These are phyloP conservation scores for Drosophila repletoides DNA, from an alignment of 1,140 invertebrate species.

Conservation along the genomic window DNA sequence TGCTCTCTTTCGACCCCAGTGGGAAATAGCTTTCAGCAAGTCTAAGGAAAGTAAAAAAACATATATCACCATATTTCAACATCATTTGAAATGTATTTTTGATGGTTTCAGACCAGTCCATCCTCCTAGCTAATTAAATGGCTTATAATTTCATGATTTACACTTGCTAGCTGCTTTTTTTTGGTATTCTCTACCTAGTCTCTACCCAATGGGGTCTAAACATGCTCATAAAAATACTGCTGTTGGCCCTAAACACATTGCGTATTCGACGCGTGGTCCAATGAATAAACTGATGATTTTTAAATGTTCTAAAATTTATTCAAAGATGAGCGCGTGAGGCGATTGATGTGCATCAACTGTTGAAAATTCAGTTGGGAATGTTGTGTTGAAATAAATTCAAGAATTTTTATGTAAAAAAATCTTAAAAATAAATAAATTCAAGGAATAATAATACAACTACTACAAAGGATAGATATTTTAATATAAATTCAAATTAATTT, in stretches of 20 bases:
- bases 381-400: background rate
- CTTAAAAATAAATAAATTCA: background rate
- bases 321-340: slow-evolving; percentile 16
- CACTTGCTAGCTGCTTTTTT: slow-evolving; percentile 46
- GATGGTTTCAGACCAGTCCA: slow-evolving; percentile 47
- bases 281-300: slow-evolving; percentile 8
- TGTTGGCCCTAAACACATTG: slow-evolving; percentile 39
- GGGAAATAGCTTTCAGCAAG: slow-evolving; percentile 70
- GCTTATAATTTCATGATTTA: slow-evolving; percentile 79
- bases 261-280: slow-evolving; percentile 28
- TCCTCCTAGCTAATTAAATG: slow-evolving; percentile 79
- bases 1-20: slow-evolving; percentile 1
- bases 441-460: too few species aligned
- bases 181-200: slow-evolving; percentile 6
- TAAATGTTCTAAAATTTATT: background rate
- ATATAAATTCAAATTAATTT: too few species aligned
- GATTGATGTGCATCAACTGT: slow-evolving; percentile 20
- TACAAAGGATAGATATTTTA: too few species aligned
- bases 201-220: slow-evolving; percentile 46
- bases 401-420: background rate
- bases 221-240: slow-evolving; percentile 64
- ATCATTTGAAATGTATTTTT: slow-evolving; percentile 57
- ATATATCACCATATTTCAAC: slow-evolving; percentile 67
- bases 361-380: background rate
- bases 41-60: slow-evolving; percentile 21